Evolutionary conservation across 2,113 vertebrate genomes (phyloP).

Genomic region (Papio anubis): DNA sequence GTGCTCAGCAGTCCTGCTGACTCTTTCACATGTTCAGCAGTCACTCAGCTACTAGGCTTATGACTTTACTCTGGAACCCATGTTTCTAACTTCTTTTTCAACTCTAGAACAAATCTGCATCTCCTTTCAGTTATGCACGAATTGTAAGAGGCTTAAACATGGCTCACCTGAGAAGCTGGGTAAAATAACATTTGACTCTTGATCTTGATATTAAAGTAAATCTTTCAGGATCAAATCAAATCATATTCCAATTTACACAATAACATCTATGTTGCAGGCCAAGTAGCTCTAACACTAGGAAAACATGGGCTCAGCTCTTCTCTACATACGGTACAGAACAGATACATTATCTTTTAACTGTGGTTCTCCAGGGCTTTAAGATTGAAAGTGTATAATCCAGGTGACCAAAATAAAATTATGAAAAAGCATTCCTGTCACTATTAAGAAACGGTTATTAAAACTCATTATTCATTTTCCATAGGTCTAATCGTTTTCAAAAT

Average conservation of each 20-base stretch:
- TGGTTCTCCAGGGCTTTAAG: neutral
- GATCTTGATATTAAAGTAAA: neutral
- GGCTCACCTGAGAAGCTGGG: neutral
- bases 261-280: neutral
- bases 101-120: neutral
- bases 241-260: neutral
- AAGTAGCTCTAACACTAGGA: neutral
- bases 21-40: neutral
- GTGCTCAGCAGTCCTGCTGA: neutral
- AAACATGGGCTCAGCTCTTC: neutral
- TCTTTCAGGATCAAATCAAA: neutral
- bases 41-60: neutral
- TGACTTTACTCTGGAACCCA: neutral
- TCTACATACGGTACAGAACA: neutral
- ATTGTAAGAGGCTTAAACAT: neutral
- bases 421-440: conserved; percentile 47
- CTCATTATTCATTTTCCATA: conserved; percentile 65
- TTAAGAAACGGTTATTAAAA: conserved; percentile 72
- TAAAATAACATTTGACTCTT: neutral
- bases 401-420: neutral
- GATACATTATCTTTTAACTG: neutral
- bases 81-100: neutral
- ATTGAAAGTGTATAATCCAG: neutral
- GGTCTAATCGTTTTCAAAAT: conserved; percentile 58
- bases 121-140: neutral